Percentiles rank a stretch among this genome's conserved stretches.
Conservation (phyloP, 2,888 invertebrate genomes). For the Amiota communis region DNA sequence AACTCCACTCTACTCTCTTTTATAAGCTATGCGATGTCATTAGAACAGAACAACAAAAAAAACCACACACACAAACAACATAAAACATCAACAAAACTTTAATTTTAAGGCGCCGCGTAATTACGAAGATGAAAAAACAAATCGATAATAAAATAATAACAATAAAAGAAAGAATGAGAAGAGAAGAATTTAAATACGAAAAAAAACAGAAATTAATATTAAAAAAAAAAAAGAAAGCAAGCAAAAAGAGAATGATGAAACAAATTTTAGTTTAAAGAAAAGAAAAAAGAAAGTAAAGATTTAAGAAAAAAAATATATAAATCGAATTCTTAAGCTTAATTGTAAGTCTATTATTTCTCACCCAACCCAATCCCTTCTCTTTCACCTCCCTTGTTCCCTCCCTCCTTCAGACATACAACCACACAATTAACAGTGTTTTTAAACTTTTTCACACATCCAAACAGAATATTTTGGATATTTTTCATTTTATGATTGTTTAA, state of each 20-base stretch:
- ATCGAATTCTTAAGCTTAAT: conserved; percentile 69
- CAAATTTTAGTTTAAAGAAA: conserved; percentile 56
- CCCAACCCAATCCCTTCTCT: too few species aligned
- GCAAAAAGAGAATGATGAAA: conserved; percentile 25
- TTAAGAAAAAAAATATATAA: conserved; percentile 54
- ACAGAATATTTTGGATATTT: background rate
- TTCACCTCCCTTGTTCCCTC: conserved; percentile 27
- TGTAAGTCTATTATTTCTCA: conserved; percentile 69
- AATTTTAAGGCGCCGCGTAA: conserved; percentile 28
- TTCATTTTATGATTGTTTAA: too few species aligned
- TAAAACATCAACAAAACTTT: conserved; percentile 19
- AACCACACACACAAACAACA: background rate
- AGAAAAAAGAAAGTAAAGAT: conserved; percentile 37
- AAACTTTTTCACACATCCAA: conserved; percentile 5
- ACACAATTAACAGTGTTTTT: background rate
- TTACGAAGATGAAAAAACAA: conserved; percentile 37
- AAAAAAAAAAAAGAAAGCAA: conserved; percentile 41
- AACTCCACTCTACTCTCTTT: too few species aligned
- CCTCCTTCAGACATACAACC: conserved; percentile 32
- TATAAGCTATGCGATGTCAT: too few species aligned
- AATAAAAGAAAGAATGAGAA: conserved; percentile 41
- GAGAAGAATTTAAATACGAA: conserved; percentile 35
- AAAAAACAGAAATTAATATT: conserved; percentile 29
- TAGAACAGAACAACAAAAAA: background rate
- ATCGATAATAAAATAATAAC: conserved; percentile 32